Evolutionary conservation across 2,113 vertebrate genomes (phyloP).

Genomic region (Melanostigma gelatinosum): DNA sequence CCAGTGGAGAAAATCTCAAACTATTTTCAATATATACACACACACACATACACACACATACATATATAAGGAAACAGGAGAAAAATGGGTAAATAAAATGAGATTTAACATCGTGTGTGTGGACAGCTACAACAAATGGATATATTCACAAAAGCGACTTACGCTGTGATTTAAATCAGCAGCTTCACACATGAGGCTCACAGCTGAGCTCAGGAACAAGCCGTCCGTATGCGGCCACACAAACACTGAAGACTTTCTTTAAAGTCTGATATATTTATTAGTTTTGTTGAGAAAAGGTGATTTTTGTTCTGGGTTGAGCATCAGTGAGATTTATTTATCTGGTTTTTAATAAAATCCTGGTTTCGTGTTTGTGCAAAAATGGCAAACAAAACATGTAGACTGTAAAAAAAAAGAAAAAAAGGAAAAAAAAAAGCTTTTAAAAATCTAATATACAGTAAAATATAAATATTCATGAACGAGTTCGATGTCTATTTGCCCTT

Average conservation of each 20-base stretch:
- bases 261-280: not conserved
- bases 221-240: not conserved
- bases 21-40: too few relatives aligned
- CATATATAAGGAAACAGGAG: not conserved
- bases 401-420: not conserved
- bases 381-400: not conserved
- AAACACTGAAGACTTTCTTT: constrained; percentile 36
- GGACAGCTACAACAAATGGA: constrained; percentile 15
- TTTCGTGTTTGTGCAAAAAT: not conserved
- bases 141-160: not conserved
- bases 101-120: not conserved
- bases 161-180: not conserved
- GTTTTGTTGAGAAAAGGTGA: not conserved
- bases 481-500: not conserved
- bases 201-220: not conserved
- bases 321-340: not conserved
- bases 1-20: not conserved
- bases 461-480: not conserved
- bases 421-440: not conserved
- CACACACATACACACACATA: too few relatives aligned
- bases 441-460: not conserved
- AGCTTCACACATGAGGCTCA: constrained; percentile 27
- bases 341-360: not conserved
- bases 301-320: not conserved
- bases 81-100: not conserved